These are phyloP conservation scores for Thecophora atra DNA, from an alignment of 2,888 invertebrate genomes.

Conservation along the genomic window DNA sequence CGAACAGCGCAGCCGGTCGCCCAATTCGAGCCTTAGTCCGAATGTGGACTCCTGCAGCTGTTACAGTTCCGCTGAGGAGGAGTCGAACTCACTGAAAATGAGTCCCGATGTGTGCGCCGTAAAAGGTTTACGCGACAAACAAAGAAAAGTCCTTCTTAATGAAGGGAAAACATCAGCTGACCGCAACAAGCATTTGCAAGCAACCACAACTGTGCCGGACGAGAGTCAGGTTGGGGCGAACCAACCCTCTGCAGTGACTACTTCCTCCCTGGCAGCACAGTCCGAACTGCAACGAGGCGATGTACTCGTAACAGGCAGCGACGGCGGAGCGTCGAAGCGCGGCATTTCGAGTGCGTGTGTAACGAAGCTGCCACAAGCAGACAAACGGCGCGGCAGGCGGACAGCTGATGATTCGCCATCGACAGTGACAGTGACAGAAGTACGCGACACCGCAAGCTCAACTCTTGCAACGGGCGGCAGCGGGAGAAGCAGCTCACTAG, in stretches of 20 bases:
- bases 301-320: not conserved
- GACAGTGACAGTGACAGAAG: constrained; percentile 29
- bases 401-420: constrained; percentile 16
- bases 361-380: constrained; percentile 35
- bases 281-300: not conserved
- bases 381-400: constrained; percentile 17
- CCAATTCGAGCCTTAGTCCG: constrained; percentile 74
- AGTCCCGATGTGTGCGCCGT: not conserved
- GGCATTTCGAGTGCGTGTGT: constrained; percentile 29
- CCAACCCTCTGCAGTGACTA: constrained; percentile 11
- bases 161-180: not conserved
- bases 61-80: constrained; percentile 66
- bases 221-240: constrained; percentile 1
- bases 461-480: constrained; percentile 40
- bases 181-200: constrained; percentile 15
- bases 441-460: constrained; percentile 47
- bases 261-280: constrained; percentile 3
- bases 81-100: constrained; percentile 48
- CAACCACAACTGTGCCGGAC: not conserved
- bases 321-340: constrained; percentile 33
- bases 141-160: not conserved
- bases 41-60: constrained; percentile 76
- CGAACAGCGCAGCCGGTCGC: not conserved
- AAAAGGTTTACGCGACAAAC: not conserved
- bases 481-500: constrained; percentile 45